phyloP scores from a whole-genome alignment of 1,140 invertebrate genomes.

The Dufourea novaeangliae region DNA sequence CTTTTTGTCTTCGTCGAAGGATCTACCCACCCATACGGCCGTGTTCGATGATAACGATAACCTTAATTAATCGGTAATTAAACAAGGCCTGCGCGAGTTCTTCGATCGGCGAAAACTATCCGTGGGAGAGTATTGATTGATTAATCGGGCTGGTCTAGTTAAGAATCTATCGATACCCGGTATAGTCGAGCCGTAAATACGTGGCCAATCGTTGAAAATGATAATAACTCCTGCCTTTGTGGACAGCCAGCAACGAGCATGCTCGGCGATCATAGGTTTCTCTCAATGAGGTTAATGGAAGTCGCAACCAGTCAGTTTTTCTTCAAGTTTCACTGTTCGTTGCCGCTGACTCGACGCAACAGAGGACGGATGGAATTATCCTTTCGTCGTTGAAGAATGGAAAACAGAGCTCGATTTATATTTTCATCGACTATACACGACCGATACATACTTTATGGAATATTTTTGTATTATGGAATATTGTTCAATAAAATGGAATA shows the following conservation, averaged over 20 bases:
- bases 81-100: background rate
- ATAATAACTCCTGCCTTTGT: conserved; percentile 41
- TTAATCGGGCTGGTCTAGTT: background rate
- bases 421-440: no score
- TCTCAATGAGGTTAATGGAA: conserved; percentile 61
- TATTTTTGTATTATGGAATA: no score
- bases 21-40: no score
- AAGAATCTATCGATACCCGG: background rate
- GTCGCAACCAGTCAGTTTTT: conserved; percentile 54
- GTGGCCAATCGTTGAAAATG: conserved; percentile 37
- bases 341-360: background rate
- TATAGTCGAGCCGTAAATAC: background rate
- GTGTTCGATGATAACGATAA: background rate
- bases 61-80: background rate
- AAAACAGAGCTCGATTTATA: background rate
- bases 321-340: conserved; percentile 44
- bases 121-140: background rate
- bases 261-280: conserved; percentile 43
- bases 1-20: background rate
- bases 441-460: no score
- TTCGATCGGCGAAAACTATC: background rate
- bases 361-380: background rate
- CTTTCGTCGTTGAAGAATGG: background rate
- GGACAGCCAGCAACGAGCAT: background rate
- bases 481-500: no score